A percentile compares a stretch with the other conserved stretches of the same genome.
Conservation (phyloP, 2,797 vertebrate genomes). For the Oophaga sylvatica region DNA sequence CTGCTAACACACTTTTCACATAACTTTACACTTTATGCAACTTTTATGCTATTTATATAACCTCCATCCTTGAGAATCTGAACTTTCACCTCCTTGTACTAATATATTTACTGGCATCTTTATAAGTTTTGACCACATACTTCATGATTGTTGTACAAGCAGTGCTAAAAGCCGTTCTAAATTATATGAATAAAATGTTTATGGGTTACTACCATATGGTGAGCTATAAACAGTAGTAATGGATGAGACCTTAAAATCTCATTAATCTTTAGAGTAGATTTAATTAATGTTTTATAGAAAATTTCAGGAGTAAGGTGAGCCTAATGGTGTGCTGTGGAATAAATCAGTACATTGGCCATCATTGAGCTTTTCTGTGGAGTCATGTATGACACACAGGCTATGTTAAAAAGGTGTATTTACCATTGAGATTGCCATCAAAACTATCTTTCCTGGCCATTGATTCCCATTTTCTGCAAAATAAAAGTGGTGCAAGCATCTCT, state of each 20-base stretch:
- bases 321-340: too few species aligned
- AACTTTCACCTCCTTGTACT: not conserved
- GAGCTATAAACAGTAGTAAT: not conserved
- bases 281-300: not conserved
- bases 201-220: not conserved
- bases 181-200: not conserved
- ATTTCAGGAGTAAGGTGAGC: not conserved
- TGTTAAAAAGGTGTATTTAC: too few species aligned
- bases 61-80: not conserved
- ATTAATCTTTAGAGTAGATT: not conserved
- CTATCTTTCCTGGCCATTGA: too few species aligned
- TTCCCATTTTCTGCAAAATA: too few species aligned
- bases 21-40: too few species aligned
- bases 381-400: too few species aligned
- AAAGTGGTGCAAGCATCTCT: too few species aligned
- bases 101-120: not conserved
- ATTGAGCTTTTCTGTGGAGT: too few species aligned
- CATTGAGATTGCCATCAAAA: too few species aligned
- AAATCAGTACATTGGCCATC: too few species aligned
- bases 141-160: not conserved
- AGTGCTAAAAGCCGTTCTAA: not conserved
- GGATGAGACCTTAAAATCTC: not conserved
- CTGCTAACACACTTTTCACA: not conserved
- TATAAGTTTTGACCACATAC: not conserved
- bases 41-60: not conserved